Conservation (phyloP, 2,888 invertebrate genomes). For the Hemicrepidius hirtus region DNA sequence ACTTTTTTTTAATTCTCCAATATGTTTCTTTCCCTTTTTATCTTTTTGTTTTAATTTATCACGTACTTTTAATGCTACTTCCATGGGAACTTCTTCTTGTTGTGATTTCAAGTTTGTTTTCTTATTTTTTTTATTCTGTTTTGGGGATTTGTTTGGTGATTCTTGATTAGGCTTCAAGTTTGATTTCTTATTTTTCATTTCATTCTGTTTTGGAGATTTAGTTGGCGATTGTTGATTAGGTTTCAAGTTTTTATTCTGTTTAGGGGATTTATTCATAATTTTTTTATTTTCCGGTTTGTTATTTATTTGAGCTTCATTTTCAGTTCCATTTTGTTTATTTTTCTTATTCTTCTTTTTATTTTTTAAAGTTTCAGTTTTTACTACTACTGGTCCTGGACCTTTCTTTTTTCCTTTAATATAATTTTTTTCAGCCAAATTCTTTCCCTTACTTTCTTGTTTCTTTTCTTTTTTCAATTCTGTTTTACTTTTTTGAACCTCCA, state of each 20-base stretch:
- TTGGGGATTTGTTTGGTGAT: neutral
- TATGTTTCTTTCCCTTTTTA: constrained; percentile 56
- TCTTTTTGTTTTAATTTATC: constrained; percentile 60
- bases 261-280: neutral
- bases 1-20: constrained; percentile 56
- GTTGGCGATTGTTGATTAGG: no score
- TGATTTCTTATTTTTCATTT: constrained; percentile 32
- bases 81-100: neutral
- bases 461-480: neutral
- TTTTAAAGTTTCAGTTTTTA: neutral
- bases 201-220: constrained; percentile 27
- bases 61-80: constrained; percentile 48
- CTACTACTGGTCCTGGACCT: constrained; percentile 1
- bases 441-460: neutral
- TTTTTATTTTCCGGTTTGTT: neutral
- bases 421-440: neutral
- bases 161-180: constrained; percentile 3
- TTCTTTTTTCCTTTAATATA: neutral
- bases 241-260: no score
- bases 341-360: constrained; percentile 2
- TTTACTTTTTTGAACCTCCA: neutral
- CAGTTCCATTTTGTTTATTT: neutral
- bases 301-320: neutral
- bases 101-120: constrained; percentile 12
- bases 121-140: constrained; percentile 41